These are phyloP conservation scores for Timema cristinae DNA, from an alignment of 2,888 invertebrate genomes.

Conservation along the genomic window DNA sequence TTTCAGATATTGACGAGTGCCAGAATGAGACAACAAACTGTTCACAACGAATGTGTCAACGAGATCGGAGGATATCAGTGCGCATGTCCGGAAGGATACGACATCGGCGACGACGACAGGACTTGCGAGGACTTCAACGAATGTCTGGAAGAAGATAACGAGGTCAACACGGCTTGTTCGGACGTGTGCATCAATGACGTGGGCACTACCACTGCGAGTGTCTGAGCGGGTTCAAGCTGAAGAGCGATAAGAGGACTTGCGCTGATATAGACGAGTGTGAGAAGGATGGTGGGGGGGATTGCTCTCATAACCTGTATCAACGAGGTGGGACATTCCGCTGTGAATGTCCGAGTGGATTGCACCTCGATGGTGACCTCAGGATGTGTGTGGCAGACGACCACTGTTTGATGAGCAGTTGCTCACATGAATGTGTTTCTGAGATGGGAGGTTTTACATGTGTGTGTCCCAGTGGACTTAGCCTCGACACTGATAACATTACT, in stretches of 20 bases:
- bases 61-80: constrained; percentile 50
- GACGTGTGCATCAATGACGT: constrained; percentile 46
- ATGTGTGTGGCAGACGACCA: constrained; percentile 43
- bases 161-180: constrained; percentile 43
- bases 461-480: constrained; percentile 46
- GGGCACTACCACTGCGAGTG: constrained; percentile 36
- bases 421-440: constrained; percentile 39
- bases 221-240: constrained; percentile 34
- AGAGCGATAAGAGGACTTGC: constrained; percentile 41
- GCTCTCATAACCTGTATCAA: constrained; percentile 45
- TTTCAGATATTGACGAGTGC: constrained; percentile 41
- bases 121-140: constrained; percentile 38
- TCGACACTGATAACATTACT: constrained; percentile 41
- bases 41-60: constrained; percentile 40
- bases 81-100: constrained; percentile 47
- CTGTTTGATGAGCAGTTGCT: constrained; percentile 40
- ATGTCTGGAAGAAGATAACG: constrained; percentile 26
- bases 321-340: constrained; percentile 47
- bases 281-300: constrained; percentile 40
- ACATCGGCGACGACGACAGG: constrained; percentile 37
- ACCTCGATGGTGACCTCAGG: constrained; percentile 39
- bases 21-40: constrained; percentile 39
- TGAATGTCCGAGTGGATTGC: constrained; percentile 46
- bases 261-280: constrained; percentile 46
- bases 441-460: constrained; percentile 48